Percentiles rank a stretch among this genome's conserved stretches.
These are phyloP conservation scores for Carduelis carduelis DNA, from an alignment of 2,797 vertebrate genomes.

Conservation along the genomic window DNA sequence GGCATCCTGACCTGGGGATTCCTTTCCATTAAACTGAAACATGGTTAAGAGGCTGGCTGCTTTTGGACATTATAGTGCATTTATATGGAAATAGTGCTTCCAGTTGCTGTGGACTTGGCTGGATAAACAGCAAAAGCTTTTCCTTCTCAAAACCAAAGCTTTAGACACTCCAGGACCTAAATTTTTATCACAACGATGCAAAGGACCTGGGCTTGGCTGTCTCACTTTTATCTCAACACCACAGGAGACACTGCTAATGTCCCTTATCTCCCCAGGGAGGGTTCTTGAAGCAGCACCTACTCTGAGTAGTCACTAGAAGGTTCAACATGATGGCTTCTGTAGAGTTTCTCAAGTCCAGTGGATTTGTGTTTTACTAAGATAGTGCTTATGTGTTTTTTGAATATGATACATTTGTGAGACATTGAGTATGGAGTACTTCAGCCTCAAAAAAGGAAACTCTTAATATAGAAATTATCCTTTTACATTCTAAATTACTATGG, in stretches of 20 bases:
- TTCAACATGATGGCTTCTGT: background rate
- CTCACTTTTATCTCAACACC: slow-evolving; percentile 27
- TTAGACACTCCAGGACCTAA: background rate
- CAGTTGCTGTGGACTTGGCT: background rate
- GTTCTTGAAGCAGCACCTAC: background rate
- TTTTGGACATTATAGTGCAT: background rate
- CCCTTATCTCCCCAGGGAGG: slow-evolving; percentile 34
- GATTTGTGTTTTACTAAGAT: slow-evolving; percentile 50
- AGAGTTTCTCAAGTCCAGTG: background rate
- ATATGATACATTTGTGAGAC: background rate
- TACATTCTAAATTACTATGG: background rate
- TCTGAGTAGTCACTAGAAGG: background rate
- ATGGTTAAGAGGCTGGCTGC: background rate
- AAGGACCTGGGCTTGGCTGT: background rate
- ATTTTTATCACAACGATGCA: background rate
- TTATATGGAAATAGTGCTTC: background rate
- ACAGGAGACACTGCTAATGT: background rate
- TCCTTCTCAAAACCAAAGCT: background rate
- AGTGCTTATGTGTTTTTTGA: background rate
- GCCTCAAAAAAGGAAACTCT: background rate
- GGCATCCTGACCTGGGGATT: background rate
- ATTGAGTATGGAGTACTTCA: background rate
- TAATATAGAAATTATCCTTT: background rate
- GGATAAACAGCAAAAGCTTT: background rate
- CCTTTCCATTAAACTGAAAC: background rate